A percentile compares a stretch with the other conserved stretches of the same genome.
These are phyloP conservation scores for Cyrtodaria siliqua DNA, from an alignment of 2,888 invertebrate genomes.

Conservation along the genomic window DNA sequence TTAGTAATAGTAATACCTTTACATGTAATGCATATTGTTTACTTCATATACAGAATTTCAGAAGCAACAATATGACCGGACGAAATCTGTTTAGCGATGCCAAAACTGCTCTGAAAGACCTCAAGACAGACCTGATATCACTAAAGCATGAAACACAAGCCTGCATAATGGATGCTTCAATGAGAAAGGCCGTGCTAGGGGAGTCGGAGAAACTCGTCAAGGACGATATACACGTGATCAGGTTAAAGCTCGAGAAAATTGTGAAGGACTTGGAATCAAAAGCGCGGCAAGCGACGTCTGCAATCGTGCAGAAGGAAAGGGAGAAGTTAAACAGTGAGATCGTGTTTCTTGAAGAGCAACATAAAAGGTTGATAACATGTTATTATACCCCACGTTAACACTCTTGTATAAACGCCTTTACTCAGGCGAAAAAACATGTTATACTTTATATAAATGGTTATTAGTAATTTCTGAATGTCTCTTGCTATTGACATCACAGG, in stretches of 20 bases:
- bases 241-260: slow-evolving; percentile 28
- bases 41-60: too few species aligned
- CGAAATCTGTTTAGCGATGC: slow-evolving; percentile 31
- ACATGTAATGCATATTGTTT: too few species aligned
- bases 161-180: slow-evolving; percentile 41
- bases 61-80: background rate
- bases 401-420: too few species aligned
- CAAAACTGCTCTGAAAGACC: slow-evolving; percentile 34
- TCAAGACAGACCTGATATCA: slow-evolving; percentile 40
- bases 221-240: slow-evolving; percentile 18
- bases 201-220: slow-evolving; percentile 41
- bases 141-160: slow-evolving; percentile 38
- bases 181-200: slow-evolving; percentile 42
- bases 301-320: slow-evolving; percentile 22
- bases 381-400: too few species aligned
- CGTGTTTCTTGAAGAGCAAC: slow-evolving; percentile 40
- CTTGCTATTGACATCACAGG: too few species aligned
- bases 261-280: slow-evolving; percentile 27
- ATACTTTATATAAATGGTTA: too few species aligned
- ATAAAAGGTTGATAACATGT: slow-evolving; percentile 45
- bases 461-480: too few species aligned
- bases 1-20: too few species aligned
- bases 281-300: slow-evolving; percentile 13
- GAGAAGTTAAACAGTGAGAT: slow-evolving; percentile 47
- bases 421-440: too few species aligned